Base-by-base conservation (phyloP, 2,888 invertebrate species). In the Chelonus formosanus region DNA sequence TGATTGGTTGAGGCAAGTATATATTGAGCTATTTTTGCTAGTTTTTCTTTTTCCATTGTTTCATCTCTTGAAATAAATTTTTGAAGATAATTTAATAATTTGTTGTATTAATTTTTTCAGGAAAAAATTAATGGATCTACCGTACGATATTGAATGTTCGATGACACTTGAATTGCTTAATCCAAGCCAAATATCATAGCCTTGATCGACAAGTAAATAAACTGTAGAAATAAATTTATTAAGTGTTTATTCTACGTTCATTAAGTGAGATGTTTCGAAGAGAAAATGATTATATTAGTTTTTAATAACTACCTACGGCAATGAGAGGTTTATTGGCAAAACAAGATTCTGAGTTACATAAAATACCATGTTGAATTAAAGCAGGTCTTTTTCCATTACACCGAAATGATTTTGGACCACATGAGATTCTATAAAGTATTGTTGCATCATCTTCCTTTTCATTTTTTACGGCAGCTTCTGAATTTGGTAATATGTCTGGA, bases 141-240 rank as follows among this genome's bases (percentile, higher is more conserved):
- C 71, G 67, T 71, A 77, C 77, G 71, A 74, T 62, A 71, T 68
- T 35, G 67, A 53, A 71, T 75, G 68, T 68, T 74, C 76, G 5
- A 75, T 70, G 59, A 76, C 65, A 44, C 69, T 78, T 31, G 71
- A 73, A 67, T 78, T 77, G 53, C 78, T 77, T 47, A 76, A 73
- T 10, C 78, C 80, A 32, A 80, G 72, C 80, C 80, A 80, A 1
- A 79, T 75, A 63, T 80, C 80, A 67, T 77, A 79, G 48, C 76
- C 78, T 65, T 76, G 76, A 67, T 80, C 80, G 32, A 75, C 80
- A 52, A 80, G 71, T 58, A 79, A 76, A 67, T 80, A 80, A 3
- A 77, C 80, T 80, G 66, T 10, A 48, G 20, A 48, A 48, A 48
- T 1, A 10, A 43, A 32, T 20, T 8, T 10, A 45, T 20, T 20